Conservation (phyloP, 1,140 invertebrate genomes). For the Acyrthosiphon pisum region DNA sequence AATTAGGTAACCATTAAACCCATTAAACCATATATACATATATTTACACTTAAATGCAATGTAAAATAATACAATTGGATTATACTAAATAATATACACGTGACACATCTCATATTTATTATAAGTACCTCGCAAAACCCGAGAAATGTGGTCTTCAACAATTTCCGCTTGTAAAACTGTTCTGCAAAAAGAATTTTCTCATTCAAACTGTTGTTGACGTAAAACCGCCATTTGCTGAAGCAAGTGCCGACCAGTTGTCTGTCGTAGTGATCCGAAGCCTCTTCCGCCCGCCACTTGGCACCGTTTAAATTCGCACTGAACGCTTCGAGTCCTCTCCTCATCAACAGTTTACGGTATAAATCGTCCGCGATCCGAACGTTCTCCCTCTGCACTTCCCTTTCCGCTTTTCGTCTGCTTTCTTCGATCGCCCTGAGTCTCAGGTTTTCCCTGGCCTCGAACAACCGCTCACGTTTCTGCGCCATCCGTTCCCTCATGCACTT, state of each 20-base stretch:
- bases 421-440: not conserved
- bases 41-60: not conserved
- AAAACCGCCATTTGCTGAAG: constrained; percentile 37
- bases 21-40: no score
- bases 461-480: constrained; percentile 9
- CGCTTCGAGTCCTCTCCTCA: not conserved
- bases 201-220: constrained; percentile 5
- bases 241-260: not conserved
- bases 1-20: no score
- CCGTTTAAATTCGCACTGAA: constrained; percentile 20
- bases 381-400: not conserved
- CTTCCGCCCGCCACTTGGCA: not conserved
- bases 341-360: not conserved
- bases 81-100: not conserved
- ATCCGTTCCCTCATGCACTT: constrained; percentile 45
- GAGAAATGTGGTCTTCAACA: not conserved
- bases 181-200: constrained; percentile 22
- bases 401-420: constrained; percentile 24
- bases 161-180: constrained; percentile 45
- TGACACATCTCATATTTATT: not conserved
- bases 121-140: not conserved
- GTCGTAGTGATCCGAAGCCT: not conserved
- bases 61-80: not conserved
- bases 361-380: constrained; percentile 42
- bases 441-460: constrained; percentile 51